Conservation (phyloP, 2,797 vertebrate genomes). For the Darevskia nairensis region DNA sequence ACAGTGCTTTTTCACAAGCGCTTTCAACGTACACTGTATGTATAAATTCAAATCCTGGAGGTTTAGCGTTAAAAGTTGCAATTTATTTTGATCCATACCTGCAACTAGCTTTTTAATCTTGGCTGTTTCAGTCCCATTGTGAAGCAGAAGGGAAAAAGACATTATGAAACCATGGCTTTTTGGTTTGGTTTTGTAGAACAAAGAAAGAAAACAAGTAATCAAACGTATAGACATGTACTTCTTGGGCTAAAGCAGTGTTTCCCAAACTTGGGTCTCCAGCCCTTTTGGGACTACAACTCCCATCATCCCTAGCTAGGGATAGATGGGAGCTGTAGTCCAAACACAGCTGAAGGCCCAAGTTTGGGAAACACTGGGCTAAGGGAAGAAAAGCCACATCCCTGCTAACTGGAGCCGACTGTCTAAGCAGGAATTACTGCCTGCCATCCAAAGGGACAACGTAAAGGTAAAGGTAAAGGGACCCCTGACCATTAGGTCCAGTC, state of each 20-base stretch:
- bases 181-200: not conserved
- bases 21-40: not conserved
- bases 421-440: not conserved
- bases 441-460: not conserved
- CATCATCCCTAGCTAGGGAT: no score
- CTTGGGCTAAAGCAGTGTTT: not conserved
- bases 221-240: not conserved
- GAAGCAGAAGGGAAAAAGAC: constrained; percentile 61
- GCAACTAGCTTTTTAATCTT: constrained; percentile 88
- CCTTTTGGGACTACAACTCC: no score
- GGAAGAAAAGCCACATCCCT: not conserved
- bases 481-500: no score
- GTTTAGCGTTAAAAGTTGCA: fast-evolving
- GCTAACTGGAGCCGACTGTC: not conserved
- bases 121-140: constrained; percentile 77
- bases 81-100: constrained; percentile 72
- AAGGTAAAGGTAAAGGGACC: no score
- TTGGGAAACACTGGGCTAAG: no score
- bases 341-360: no score
- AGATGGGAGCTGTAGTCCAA: no score
- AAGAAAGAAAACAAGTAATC: not conserved
- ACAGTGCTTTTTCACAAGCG: not conserved
- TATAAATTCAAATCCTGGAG: fast-evolving
- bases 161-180: constrained; percentile 49
- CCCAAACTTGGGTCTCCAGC: no score